Evolutionary conservation across 2,113 vertebrate genomes (phyloP).

Genomic region (Corythaeola cristata): DNA sequence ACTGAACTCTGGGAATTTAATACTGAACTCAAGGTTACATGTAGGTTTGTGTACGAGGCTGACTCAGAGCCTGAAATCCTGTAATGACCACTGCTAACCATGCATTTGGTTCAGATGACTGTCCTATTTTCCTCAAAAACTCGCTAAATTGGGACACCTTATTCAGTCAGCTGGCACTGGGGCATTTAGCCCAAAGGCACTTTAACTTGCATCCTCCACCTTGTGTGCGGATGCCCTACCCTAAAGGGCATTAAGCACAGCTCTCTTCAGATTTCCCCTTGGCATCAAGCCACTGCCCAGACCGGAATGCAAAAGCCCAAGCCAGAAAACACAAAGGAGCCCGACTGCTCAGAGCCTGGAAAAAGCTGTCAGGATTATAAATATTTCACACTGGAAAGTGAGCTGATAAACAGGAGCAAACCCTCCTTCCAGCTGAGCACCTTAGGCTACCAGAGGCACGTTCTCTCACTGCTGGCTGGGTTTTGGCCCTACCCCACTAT

Average conservation of each 20-base stretch:
- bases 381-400: conserved; percentile 13
- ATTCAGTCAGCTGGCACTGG: neutral
- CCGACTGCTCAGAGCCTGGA: neutral
- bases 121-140: neutral
- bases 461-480: neutral
- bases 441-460: neutral
- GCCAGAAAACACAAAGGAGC: conserved; percentile 1
- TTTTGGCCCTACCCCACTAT: neutral
- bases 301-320: neutral
- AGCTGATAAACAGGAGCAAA: neutral
- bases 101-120: neutral
- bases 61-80: neutral
- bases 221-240: neutral
- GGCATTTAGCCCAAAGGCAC: neutral
- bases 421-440: neutral
- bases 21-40: neutral
- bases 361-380: neutral
- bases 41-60: neutral
- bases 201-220: neutral
- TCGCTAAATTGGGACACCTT: neutral
- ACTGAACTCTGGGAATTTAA: neutral
- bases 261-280: neutral
- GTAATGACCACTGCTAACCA: neutral
- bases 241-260: neutral
- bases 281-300: neutral